Evolutionary conservation across 2,113 vertebrate species (phyloP), one percentile per base, ranked within the genome.

Genomic region (Lipotes vexillifer): DNA sequence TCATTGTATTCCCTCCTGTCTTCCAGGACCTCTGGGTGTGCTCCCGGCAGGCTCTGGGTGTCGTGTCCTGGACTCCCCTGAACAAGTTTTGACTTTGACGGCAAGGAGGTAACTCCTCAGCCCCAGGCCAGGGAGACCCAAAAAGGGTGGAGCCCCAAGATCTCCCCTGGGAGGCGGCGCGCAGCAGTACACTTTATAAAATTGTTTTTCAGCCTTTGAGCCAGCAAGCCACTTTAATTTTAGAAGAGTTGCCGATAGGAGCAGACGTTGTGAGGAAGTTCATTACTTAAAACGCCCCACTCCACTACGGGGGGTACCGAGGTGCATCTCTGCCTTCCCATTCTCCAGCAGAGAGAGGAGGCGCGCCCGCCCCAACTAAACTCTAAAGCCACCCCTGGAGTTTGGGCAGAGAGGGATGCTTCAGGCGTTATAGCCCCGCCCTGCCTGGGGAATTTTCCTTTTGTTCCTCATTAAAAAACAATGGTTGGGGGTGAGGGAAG

Each of bases 1-100:
- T 38, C 15, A 6, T 4, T 0, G 1, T 20, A 7, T 21, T 31
- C 33, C 2, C 5, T 44, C 38, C 44, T 0, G 1, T 23, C 13
- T 72, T 14, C 29, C 10, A 78, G 41, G 88, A 65, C 12, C 9
- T 63, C 27, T n/a, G 41, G 38, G 21, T 17, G 72, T 1, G 11
- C 14, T n/a, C 44, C 5, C 8, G 5, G 27, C 38, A 46, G 55
- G 13, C 69, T 63, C 11, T 68, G 23, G 0, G 80, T 66, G 31
- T 31, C 10, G 8, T 2, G 4, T 13, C 25, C 25, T 46, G 23
- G 20, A 55, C 27, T 23, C 55, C 36, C 63, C 31, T 4, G 41
- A 31, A n/a, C 12, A 33, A 46, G 14, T 41, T 3, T 15, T 21
- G 46, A 17, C 11, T 3, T 25, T 15, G 15, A 36, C 13, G 15